These are phyloP conservation scores for Lepus europaeus DNA, from an alignment of 2,113 vertebrate species.

Conservation along the genomic window DNA sequence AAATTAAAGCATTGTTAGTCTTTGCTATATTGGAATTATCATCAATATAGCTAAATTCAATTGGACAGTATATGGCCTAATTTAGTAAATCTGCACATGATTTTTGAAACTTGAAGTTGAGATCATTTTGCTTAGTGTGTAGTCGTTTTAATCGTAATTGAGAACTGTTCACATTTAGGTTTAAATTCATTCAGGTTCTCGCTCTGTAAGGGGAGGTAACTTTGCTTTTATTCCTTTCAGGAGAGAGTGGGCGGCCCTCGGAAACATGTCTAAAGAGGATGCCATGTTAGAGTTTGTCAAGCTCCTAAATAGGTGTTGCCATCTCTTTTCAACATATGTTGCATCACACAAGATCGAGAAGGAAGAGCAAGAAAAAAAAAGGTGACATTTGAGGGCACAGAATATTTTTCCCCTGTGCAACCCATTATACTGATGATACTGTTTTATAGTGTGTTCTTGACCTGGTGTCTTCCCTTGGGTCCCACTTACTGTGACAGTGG, in stretches of 20 bases:
- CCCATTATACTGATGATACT: background rate
- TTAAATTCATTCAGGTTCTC: slow-evolving; percentile 38
- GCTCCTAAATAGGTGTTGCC: slow-evolving; percentile 96
- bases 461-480: background rate
- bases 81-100: background rate
- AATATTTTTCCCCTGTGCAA: background rate
- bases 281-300: slow-evolving; percentile 98
- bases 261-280: slow-evolving; percentile 95
- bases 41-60: background rate
- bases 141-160: slow-evolving; percentile 46
- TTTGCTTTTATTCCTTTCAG: slow-evolving; percentile 84
- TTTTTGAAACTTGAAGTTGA: slow-evolving; percentile 27
- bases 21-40: background rate
- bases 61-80: background rate
- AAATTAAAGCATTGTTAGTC: background rate
- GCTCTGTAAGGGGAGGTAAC: slow-evolving; percentile 17
- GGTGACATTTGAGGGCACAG: slow-evolving; percentile 86
- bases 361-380: slow-evolving; percentile 97
- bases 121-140: background rate
- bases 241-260: slow-evolving; percentile 97
- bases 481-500: background rate
- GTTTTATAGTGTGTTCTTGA: background rate
- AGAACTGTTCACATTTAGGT: background rate
- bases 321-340: slow-evolving; percentile 96
- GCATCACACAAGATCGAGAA: slow-evolving; percentile 98